Evolutionary conservation across 2,797 vertebrate species (phyloP), one percentile per base, ranked within the genome.

Genomic region (Lindbergichthys nudifrons): DNA sequence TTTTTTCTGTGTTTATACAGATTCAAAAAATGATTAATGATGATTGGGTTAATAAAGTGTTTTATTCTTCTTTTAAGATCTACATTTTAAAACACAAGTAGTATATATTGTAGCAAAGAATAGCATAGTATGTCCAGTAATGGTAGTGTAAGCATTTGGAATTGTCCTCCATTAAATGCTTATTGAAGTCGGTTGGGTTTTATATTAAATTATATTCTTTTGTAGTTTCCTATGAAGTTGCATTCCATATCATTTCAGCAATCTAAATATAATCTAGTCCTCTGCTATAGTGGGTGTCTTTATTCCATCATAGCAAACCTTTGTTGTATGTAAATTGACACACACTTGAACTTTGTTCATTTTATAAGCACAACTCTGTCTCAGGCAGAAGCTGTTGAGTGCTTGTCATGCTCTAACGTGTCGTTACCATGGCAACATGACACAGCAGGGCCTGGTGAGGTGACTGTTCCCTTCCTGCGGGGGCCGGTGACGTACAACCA

Each of bases 341-440:
- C 52, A 2, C 48, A 53, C 26, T 65, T 63, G 19, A 77, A 41
- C 65, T 57, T 65, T 16, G 15, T 50, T 43, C 18, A 32, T 61
- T 63, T 54, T 46, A 14, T 42, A 14, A 30, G 10, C 23, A 10
- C 36, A 43, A 50, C 65, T 57, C 21, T 70, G 56, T 47, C 69
- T 59, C 26, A 75, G 52, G 43, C 30, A 50, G 73, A 58, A 70
- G 61, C 74, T 45, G 45, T 71, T 77, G 51, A 53, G 14, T 46
- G 63, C 68, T 69, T 30, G 66, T 80, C 81, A 75, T 60, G 82
- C 48, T 75, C 56, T 63, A 41, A 61, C 77, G 83, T 87, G 80
- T 73, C 39, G 91, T 92, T 90, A 73, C 87, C 85, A 92, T 92
- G 85, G 89, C 4, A 86, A 80, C 85, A 18, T 83, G 87, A 88